A percentile compares a stretch with the other conserved stretches of the same genome.
Evolutionary conservation across 2,888 invertebrate genomes (phyloP).

Genomic region (Aphodius granarius): DNA sequence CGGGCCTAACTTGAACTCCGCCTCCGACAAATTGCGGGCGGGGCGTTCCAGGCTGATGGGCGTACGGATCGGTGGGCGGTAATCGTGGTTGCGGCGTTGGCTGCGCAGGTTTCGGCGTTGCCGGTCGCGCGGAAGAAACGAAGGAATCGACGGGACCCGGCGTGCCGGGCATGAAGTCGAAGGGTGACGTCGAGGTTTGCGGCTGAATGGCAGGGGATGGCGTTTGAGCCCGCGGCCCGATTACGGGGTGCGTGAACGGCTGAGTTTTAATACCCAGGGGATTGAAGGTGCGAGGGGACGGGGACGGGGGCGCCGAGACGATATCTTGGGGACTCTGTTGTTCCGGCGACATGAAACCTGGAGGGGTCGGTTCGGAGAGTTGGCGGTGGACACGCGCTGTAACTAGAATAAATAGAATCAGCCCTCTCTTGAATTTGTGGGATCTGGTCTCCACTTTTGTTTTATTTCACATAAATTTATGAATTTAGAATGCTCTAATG

Average conservation of each 20-base stretch:
- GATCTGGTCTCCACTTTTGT: too few relatives aligned
- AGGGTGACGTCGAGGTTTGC: constrained; percentile 49
- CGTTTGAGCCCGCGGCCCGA: constrained; percentile 33
- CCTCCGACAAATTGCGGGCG: constrained; percentile 52
- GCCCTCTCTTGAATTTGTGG: background rate
- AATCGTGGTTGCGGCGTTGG: constrained; percentile 32
- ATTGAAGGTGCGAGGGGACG: constrained; percentile 45
- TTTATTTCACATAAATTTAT: too few relatives aligned
- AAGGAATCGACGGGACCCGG: constrained; percentile 40
- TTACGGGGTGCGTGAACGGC: constrained; percentile 34
- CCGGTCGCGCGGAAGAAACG: constrained; percentile 43
- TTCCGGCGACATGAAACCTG: constrained; percentile 43
- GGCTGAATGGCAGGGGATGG: constrained; percentile 39
- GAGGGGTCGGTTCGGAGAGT: constrained; percentile 50
- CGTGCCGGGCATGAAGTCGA: constrained; percentile 21
- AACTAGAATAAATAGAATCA: constrained; percentile 48
- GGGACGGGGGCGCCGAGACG: constrained; percentile 46
- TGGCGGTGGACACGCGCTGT: constrained; percentile 62
- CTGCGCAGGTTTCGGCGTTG: constrained; percentile 33
- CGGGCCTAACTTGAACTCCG: constrained; percentile 34
- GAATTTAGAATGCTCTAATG: too few relatives aligned
- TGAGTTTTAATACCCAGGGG: constrained; percentile 47
- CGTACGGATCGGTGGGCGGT: constrained; percentile 55
- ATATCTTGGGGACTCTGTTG: constrained; percentile 45
- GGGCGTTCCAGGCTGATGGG: constrained; percentile 60